These are phyloP conservation scores for Montipora capricornis DNA, from an alignment of 64 coral and sea anemone genomes.

Conservation along the genomic window DNA sequence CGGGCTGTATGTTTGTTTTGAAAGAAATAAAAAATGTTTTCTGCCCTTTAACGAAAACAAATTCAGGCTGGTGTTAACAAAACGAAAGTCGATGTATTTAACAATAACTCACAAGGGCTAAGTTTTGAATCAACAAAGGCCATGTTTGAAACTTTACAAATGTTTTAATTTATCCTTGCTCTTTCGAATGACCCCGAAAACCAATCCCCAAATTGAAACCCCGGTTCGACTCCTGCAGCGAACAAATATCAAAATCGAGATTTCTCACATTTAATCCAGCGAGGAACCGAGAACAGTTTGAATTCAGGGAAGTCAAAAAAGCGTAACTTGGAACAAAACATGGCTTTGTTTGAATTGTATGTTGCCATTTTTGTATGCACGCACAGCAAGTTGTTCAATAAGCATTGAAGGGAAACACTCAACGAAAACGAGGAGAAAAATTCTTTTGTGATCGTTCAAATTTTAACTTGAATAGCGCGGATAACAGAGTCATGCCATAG, in stretches of 20 bases:
- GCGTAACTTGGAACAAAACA: background rate
- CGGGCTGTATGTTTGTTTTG: background rate
- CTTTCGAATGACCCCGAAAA: background rate
- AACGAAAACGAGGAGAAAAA: background rate
- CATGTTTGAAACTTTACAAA: background rate
- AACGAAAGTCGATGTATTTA: background rate
- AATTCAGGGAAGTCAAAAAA: background rate
- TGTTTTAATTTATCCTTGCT: background rate
- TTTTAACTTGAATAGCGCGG: background rate
- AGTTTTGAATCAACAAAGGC: background rate
- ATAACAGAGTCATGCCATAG: background rate
- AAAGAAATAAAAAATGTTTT: background rate
- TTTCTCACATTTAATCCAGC: slow-evolving; percentile 23
- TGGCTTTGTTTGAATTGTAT: background rate
- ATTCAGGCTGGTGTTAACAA: background rate
- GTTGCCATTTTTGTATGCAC: background rate
- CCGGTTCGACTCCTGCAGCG: slow-evolving; percentile 12
- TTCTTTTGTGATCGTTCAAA: background rate
- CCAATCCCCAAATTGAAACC: background rate
- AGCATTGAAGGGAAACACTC: background rate
- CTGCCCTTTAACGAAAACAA: background rate
- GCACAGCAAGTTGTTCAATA: background rate
- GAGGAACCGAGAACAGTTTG: background rate
- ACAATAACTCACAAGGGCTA: background rate
- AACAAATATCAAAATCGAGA: slow-evolving; percentile 57